These are phyloP conservation scores for Adelosebastes latens DNA, from an alignment of 2,797 vertebrate genomes.

Conservation along the genomic window DNA sequence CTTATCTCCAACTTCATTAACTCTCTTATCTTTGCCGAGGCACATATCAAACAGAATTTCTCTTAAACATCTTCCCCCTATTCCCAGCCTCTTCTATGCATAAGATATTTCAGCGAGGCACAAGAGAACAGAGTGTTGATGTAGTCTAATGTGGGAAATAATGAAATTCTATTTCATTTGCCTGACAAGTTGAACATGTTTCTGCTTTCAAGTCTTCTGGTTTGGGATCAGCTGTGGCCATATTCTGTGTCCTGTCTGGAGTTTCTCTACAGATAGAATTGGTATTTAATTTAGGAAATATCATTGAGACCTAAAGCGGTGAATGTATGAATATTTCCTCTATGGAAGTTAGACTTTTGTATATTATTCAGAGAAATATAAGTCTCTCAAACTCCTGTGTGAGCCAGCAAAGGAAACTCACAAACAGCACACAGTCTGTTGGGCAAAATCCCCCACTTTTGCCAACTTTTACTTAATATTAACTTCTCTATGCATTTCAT, in stretches of 20 bases:
- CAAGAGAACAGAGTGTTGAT: constrained; percentile 22
- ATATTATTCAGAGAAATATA: not conserved
- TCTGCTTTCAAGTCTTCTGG: constrained; percentile 15
- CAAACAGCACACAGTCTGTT: not conserved
- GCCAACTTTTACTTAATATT: constrained; percentile 14
- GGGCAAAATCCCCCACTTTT: not conserved
- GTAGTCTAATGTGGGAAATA: constrained; percentile 10
- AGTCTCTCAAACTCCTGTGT: not conserved
- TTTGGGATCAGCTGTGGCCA: constrained; percentile 3
- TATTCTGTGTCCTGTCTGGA: not conserved
- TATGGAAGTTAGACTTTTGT: not conserved
- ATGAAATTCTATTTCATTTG: constrained; percentile 46
- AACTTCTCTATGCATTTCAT: constrained; percentile 5
- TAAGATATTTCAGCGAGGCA: constrained; percentile 25
- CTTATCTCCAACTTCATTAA: constrained; percentile 79
- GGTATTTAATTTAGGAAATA: not conserved
- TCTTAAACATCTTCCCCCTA: constrained; percentile 52
- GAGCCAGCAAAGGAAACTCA: not conserved
- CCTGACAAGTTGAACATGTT: constrained; percentile 24
- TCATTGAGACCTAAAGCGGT: not conserved
- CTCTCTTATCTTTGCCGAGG: constrained; percentile 69
- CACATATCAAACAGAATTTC: constrained; percentile 72
- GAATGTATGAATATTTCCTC: not conserved
- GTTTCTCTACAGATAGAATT: not conserved
- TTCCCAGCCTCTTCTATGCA: constrained; percentile 39